Evolutionary conservation across 2,888 invertebrate species (phyloP).

Genomic region (Drosophila yooni): DNA sequence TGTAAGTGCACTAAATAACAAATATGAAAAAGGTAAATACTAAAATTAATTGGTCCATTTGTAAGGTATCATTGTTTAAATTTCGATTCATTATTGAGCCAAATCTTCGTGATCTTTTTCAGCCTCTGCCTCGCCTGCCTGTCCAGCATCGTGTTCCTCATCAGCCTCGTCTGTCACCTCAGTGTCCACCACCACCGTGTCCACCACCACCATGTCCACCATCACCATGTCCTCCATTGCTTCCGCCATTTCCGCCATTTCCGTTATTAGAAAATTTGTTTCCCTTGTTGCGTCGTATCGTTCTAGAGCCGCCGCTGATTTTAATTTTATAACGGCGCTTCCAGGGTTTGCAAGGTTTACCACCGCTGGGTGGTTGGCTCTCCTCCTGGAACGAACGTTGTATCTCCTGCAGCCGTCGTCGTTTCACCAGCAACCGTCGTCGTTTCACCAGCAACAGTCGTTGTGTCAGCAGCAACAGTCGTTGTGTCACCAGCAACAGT

Average conservation of each 20-base stretch:
- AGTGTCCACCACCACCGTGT: too few relatives aligned
- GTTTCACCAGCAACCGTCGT: constrained; percentile 11
- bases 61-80: background rate
- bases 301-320: too few relatives aligned
- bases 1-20: constrained; percentile 2
- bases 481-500: too few relatives aligned
- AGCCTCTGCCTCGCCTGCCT: background rate
- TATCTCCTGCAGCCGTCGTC: background rate
- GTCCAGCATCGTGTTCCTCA: background rate
- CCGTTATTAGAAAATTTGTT: background rate
- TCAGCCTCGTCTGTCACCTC: background rate
- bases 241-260: background rate
- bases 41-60: background rate
- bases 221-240: background rate
- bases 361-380: too few relatives aligned
- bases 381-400: too few relatives aligned
- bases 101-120: background rate
- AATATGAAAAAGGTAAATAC: background rate
- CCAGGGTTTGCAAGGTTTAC: rapidly evolving
- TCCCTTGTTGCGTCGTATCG: too few relatives aligned
- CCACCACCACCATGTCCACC: background rate
- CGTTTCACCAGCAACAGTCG: background rate
- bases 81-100: background rate
- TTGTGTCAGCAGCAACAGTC: too few relatives aligned
- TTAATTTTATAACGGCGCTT: rapidly evolving